A percentile compares a stretch with the other conserved stretches of the same genome.
Evolutionary conservation across 2,113 vertebrate genomes (phyloP).

Genomic region (Corydoras maculifer): DNA sequence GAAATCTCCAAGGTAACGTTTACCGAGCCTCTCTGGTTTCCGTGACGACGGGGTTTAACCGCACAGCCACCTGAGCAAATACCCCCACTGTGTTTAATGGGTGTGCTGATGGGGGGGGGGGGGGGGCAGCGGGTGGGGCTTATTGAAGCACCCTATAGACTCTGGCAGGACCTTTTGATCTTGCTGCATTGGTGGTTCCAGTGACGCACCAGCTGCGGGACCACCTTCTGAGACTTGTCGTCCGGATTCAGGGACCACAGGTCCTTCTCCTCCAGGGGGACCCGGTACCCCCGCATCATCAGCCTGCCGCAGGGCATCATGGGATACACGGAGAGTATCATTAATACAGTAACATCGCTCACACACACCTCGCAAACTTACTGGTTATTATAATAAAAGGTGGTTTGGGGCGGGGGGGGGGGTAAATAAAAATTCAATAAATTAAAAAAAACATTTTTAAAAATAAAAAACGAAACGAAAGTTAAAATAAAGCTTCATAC

Average conservation of each 20-base stretch:
- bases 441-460: too few relatives aligned
- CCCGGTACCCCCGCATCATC: conserved; percentile 79
- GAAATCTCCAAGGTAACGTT: too few relatives aligned
- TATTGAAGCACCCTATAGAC: neutral
- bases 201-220: conserved; percentile 73
- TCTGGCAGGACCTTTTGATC: conserved; percentile 68
- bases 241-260: conserved; percentile 88
- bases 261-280: conserved; percentile 80
- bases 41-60: neutral
- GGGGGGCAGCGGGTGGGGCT: too few relatives aligned
- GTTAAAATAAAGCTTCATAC: too few relatives aligned
- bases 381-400: too few relatives aligned
- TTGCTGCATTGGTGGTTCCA: conserved; percentile 83
- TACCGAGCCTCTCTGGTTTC: too few relatives aligned
- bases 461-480: too few relatives aligned
- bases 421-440: too few relatives aligned
- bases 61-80: too few relatives aligned
- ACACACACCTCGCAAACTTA: neutral
- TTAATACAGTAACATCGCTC: neutral
- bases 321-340: neutral
- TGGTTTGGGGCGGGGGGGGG: too few relatives aligned
- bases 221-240: conserved; percentile 76
- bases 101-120: too few relatives aligned
- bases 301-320: conserved; percentile 60
- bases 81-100: too few relatives aligned